Evolutionary conservation across 2,113 vertebrate species (phyloP).

Genomic region (Megalops atlanticus): DNA sequence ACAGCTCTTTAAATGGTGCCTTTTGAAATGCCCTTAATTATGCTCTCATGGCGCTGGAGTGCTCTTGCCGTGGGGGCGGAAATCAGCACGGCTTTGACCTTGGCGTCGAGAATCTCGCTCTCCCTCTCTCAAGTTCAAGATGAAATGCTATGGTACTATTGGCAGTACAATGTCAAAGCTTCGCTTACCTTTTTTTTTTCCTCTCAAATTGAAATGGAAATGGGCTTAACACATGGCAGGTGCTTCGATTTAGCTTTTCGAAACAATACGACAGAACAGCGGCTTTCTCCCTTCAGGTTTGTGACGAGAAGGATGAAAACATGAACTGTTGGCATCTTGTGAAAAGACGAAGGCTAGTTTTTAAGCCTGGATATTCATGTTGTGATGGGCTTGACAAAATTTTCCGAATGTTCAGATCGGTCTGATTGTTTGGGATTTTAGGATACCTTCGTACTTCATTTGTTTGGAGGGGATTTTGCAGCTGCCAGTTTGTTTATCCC

Average conservation of each 20-base stretch:
- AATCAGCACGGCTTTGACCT: constrained; percentile 11
- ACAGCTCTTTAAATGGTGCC: constrained; percentile 10
- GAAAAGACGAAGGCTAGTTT: no score
- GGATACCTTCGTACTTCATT: no score
- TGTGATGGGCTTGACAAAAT: no score
- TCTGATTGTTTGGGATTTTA: no score
- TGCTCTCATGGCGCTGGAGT: constrained; percentile 9
- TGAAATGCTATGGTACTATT: constrained; percentile 33
- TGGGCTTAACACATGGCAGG: background rate
- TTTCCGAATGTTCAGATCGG: no score
- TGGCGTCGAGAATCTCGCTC: constrained; percentile 18
- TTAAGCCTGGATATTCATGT: no score
- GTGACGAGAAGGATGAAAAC: no score
- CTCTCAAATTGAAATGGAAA: background rate
- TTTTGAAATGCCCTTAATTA: constrained; percentile 29
- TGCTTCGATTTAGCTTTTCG: background rate
- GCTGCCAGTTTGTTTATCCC: no score
- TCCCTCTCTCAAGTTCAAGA: background rate
- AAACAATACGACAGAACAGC: background rate
- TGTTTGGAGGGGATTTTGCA: no score
- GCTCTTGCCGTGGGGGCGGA: constrained; percentile 9
- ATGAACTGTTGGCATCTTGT: no score
- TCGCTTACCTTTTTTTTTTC: background rate
- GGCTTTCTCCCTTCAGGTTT: background rate
- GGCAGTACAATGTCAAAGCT: constrained; percentile 19